Base-by-base conservation (phyloP, 2,113 vertebrate genomes). In the Coracopsis vasa region DNA sequence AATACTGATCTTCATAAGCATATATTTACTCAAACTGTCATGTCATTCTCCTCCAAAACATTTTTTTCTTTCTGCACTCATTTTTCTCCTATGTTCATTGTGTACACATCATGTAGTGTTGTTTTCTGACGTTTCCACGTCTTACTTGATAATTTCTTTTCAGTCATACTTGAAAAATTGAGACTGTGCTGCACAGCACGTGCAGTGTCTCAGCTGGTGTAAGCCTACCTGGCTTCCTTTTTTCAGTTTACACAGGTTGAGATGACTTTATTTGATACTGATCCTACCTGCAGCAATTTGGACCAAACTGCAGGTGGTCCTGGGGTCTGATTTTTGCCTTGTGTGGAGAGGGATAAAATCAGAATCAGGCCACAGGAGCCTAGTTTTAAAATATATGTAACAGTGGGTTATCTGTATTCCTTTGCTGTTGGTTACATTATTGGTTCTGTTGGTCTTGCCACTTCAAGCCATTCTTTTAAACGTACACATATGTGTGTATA, bases 81-180 rank as follows among this genome's bases (percentile, higher is more conserved):
- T 95, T 80, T 83, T 5, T 9, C 28, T 24, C 5, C 37, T 78
- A 4, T 50, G 35, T 93, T 83, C 39, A 16, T 73, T 15, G 16
- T 50, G 10, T 45, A 35, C 33, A 5, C 50, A 66, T 60, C 1
- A n/a, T 82, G 29, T 93, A 75, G 45, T 58, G 65, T 45, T 80
- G 47, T 77, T 95, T 85, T 92, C 93, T 96, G 80, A 64, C 6
- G 27, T 84, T 94, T 64, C 80, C 78, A 45, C 16, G 2, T 79
- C 64, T 97, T 90, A 85, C 67, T 89, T 62, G 44, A 87, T 81
- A 44, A 51, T 97, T 91, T 90, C 53, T 90, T 95, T 97, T 92
- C 88, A 97, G 67, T 88, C 90, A 80, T 81, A 79, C 19, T 77
- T 58, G 48, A 92, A 92, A 97, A 97, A 60, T 47, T 58, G 29